Conservation (phyloP, 53 echinoderm and acorn worm species). For the Echinarachnius parma region DNA sequence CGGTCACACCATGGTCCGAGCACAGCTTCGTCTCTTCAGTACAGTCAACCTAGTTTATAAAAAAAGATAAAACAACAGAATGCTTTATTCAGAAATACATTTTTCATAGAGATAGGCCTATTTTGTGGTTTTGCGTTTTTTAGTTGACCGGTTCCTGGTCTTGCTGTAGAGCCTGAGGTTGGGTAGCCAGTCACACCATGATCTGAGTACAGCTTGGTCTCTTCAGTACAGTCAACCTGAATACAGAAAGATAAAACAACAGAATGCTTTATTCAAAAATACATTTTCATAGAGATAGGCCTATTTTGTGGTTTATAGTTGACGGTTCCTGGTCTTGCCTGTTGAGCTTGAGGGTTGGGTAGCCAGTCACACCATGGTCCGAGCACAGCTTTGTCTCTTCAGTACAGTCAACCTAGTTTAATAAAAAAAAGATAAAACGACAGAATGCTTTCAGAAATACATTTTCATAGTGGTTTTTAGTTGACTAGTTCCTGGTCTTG, state of each 20-base stretch:
- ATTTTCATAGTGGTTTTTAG: too few species aligned
- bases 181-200: constrained; percentile 65
- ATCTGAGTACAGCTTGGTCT: constrained; percentile 47
- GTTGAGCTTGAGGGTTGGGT: constrained; percentile 82
- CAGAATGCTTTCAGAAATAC: too few species aligned
- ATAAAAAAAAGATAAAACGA: not conserved
- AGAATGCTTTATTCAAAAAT: too few species aligned
- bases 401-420: constrained; percentile 70
- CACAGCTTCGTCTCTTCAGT: constrained; percentile 62
- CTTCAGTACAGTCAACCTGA: constrained; percentile 64
- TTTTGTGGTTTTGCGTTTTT: too few species aligned
- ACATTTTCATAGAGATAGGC: too few species aligned
- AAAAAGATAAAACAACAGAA: not conserved
- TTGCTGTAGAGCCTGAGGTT: too few species aligned
- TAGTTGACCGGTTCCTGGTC: too few species aligned
- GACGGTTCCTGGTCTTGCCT: too few species aligned
- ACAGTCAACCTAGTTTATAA: constrained; percentile 64
- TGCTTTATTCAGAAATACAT: too few species aligned
- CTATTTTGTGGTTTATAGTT: too few species aligned
- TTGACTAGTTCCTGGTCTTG: too few species aligned
- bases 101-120: too few species aligned
- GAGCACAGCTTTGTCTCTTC: constrained; percentile 61
- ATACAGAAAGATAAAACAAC: not conserved
- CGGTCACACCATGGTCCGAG: constrained; percentile 60
- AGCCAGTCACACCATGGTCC: constrained; percentile 64